Percentiles rank a stretch among this genome's conserved stretches.
Evolutionary conservation across 1,140 invertebrate species (phyloP).

Genomic region (Fopius arisanus): DNA sequence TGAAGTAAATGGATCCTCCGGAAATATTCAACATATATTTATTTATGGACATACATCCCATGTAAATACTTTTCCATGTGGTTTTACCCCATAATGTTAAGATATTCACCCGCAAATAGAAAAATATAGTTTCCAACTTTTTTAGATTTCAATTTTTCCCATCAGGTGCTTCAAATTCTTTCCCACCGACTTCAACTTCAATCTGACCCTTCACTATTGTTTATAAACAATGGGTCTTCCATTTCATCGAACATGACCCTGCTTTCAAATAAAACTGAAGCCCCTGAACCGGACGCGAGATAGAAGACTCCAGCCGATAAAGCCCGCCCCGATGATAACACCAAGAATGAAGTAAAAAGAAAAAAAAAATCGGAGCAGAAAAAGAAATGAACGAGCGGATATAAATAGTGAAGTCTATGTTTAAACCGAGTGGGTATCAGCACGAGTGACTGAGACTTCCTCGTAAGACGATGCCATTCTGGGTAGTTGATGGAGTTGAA

Average conservation of each 20-base stretch:
- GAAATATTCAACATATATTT: too few species aligned
- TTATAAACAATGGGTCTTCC: neutral
- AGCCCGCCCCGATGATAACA: neutral
- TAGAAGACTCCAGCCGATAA: neutral
- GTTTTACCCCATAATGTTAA: too few species aligned
- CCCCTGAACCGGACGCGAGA: neutral
- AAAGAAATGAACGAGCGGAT: neutral
- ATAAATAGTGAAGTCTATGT: neutral
- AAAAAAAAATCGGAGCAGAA: neutral
- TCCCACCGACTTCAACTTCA: neutral
- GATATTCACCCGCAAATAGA: too few species aligned
- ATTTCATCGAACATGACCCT: neutral
- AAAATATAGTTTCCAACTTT: too few species aligned
- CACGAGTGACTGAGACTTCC: neutral
- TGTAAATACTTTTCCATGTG: too few species aligned
- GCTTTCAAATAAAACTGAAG: neutral
- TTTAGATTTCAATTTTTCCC: too few species aligned
- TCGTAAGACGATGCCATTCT: neutral
- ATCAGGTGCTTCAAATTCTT: neutral
- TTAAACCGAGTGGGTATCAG: neutral
- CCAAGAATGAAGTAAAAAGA: neutral
- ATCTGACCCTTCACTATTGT: neutral
- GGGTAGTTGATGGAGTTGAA: slow-evolving; percentile 1
- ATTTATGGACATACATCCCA: too few species aligned
- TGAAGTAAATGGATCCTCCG: too few species aligned